Evolutionary conservation across 1,140 invertebrate genomes (phyloP).

Genomic region (Tetraneura akinire): DNA sequence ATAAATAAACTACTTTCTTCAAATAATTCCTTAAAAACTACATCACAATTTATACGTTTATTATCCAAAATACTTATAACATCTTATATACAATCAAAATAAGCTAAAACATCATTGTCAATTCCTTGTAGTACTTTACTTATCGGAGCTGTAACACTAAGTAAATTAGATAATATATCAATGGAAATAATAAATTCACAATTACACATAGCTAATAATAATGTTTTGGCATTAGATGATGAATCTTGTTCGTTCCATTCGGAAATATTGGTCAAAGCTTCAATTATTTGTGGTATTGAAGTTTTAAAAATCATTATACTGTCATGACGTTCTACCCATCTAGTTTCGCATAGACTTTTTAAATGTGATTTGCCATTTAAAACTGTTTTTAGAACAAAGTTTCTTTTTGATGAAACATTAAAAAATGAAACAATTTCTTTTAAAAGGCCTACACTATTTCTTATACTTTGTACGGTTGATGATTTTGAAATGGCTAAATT

Average conservation of each 20-base stretch:
- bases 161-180: neutral
- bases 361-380: neutral
- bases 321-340: constrained; percentile 12
- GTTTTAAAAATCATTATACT: neutral
- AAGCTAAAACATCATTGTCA: neutral
- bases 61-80: neutral
- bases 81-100: neutral
- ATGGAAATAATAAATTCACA: constrained; percentile 22
- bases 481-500: neutral
- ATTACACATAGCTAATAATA: neutral
- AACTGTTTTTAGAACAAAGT: constrained; percentile 16
- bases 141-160: neutral
- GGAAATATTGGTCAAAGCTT: constrained; percentile 5
- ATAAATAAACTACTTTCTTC: neutral
- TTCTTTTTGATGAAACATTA: constrained; percentile 9
- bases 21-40: neutral
- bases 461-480: neutral
- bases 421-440: constrained; percentile 14
- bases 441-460: neutral
- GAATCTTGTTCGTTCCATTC: constrained; percentile 7
- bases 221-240: neutral
- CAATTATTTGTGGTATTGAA: neutral
- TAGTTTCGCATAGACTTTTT: constrained; percentile 23
- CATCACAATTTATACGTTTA: neutral
- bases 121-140: neutral